Evolutionary conservation across 1,140 invertebrate species (phyloP), one percentile per base, ranked within the genome.

Genomic region (Drosophila pandora): DNA sequence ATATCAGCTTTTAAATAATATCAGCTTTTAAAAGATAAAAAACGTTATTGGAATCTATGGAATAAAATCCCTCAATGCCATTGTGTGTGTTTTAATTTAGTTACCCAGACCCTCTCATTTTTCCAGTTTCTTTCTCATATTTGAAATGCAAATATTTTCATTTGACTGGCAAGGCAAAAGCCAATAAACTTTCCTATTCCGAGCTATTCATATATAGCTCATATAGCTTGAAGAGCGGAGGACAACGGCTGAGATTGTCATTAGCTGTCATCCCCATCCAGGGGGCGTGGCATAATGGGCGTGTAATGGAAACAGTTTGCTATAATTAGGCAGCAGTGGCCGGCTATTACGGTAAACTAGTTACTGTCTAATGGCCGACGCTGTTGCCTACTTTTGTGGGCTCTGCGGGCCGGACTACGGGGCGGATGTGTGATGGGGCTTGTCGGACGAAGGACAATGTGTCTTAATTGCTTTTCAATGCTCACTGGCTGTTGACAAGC

Each of bases 251-350:
- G 49, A 64, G 61, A 61, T 62, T 49, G 68, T 62, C 65, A 65
- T 23, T 73, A 62, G 41, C 21, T 7, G 28, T 6, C 47, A 13
- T 50, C 12, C 32, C n/a, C 37, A 13, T 48, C 10, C 39, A 48
- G 22, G 32, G 53, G 81, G 68, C 81, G 68, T 77, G 61, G 43
- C 73, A 55, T 68, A 64, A 63, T 87, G 59, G 74, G 48, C 59
- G 53, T 79, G 37, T 76, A 87, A 78, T 82, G 69, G 49, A 59
- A 55, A 61, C 62, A 43, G 62, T 88, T 87, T 70, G 62, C 59
- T 79, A 82, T 79, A 87, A 85, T 85, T 85, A 79, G 82, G 56
- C 71, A 76, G 45, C 30, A 74, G 60, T 70, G 69, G 32, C 59
- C 17, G 52, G 59, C 62, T 59, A 84, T 81, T 74, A 74, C 50